phyloP scores from a whole-genome alignment of 2,797 vertebrate species.

The Hydrophis major region DNA sequence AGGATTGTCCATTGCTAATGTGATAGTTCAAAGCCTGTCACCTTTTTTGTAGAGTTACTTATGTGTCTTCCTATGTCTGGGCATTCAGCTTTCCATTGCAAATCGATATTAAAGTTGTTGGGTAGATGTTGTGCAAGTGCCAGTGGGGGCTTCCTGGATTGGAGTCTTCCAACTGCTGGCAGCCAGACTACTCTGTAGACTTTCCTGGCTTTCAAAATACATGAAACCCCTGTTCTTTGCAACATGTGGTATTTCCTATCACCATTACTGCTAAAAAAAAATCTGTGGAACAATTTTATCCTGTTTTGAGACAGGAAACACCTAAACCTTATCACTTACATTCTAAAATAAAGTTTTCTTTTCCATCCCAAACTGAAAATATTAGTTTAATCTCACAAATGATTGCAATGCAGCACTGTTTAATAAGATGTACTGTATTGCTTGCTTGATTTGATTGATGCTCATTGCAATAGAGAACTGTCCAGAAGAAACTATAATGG shows the following conservation, averaged over 20 bases:
- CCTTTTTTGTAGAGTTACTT: no score
- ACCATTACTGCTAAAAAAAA: not conserved
- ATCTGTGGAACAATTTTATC: not conserved
- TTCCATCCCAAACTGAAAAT: not conserved
- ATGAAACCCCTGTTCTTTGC: not conserved
- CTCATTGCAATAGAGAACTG: not conserved
- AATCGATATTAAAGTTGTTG: no score
- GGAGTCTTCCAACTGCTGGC: no score
- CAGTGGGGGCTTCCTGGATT: no score
- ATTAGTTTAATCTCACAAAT: not conserved
- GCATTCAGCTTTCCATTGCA: no score
- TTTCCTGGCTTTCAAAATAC: no score
- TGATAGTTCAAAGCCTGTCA: no score
- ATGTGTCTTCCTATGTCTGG: no score
- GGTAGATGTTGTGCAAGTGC: no score
- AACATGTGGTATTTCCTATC: not conserved
- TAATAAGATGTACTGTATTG: not conserved
- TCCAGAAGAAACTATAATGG: not conserved
- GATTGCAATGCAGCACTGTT: not conserved
- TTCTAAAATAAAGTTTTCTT: not conserved
- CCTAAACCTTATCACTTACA: not conserved
- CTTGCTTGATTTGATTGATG: not conserved
- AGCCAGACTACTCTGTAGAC: no score
- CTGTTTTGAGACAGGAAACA: not conserved
- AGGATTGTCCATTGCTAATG: no score